Percentiles rank a stretch among this genome's conserved stretches.
These are phyloP conservation scores for Sinohyriopsis cumingii DNA, from an alignment of 2,888 invertebrate genomes.

Conservation along the genomic window DNA sequence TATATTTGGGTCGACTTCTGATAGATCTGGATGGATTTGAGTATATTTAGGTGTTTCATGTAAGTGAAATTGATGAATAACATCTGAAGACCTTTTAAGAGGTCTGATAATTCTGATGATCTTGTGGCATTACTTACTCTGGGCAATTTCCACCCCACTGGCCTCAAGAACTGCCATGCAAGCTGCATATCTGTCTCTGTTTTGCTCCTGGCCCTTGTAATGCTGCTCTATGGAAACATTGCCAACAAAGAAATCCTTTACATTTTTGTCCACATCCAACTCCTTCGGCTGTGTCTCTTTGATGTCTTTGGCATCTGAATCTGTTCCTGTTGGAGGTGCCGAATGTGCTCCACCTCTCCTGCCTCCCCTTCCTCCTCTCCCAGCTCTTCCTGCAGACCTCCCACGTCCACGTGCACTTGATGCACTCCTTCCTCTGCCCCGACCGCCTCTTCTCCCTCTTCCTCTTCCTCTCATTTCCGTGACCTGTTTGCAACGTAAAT, in stretches of 20 bases:
- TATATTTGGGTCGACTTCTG: too few species aligned
- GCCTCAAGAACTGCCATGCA: conserved; percentile 57
- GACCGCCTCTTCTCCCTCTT: conserved; percentile 29
- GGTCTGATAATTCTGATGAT: neutral
- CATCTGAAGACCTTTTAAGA: too few species aligned
- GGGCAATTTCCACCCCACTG: conserved; percentile 61
- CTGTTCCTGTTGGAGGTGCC: conserved; percentile 5
- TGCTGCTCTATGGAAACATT: conserved; percentile 61
- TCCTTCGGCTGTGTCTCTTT: conserved; percentile 22
- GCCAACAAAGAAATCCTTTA: conserved; percentile 61
- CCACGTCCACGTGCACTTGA: conserved; percentile 23
- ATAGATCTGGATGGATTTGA: too few species aligned
- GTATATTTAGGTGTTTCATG: too few species aligned
- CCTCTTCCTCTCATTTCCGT: conserved; percentile 39
- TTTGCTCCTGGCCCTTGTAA: conserved; percentile 56
- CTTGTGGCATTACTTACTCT: conserved; percentile 53
- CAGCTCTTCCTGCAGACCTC: conserved; percentile 12
- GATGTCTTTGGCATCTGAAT: conserved; percentile 11
- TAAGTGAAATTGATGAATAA: too few species aligned
- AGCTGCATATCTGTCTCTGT: conserved; percentile 60
- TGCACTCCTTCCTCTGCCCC: conserved; percentile 34
- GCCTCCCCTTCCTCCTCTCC: conserved; percentile 12
- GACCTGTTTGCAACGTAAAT: conserved; percentile 6
- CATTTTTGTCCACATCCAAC: conserved; percentile 54
- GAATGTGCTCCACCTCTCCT: conserved; percentile 8